Evolutionary conservation across 2,797 vertebrate genomes (phyloP).

Genomic region (Coendou prehensilis): DNA sequence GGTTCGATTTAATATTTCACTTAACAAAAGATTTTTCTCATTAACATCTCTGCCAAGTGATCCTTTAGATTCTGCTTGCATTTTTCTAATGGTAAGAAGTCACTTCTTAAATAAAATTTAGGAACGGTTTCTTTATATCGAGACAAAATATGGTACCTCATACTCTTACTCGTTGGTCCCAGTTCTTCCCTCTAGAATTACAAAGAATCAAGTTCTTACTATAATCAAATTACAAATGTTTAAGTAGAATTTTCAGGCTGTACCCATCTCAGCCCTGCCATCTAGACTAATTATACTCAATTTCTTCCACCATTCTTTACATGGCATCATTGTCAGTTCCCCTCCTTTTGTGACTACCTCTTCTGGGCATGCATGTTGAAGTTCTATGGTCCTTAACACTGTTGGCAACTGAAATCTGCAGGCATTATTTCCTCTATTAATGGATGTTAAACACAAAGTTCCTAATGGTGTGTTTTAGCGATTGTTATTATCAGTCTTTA

Average conservation of each 20-base stretch:
- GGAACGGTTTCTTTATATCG: neutral
- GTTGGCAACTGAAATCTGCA: neutral
- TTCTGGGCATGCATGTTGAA: neutral
- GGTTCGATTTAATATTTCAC: neutral
- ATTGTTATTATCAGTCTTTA: neutral
- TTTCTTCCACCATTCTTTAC: neutral
- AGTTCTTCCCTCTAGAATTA: neutral
- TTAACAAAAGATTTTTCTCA: neutral
- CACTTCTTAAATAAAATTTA: neutral
- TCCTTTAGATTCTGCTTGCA: neutral
- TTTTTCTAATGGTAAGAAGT: neutral
- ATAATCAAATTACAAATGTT: neutral
- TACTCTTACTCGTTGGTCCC: neutral
- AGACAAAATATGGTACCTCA: neutral
- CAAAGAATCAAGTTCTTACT: neutral
- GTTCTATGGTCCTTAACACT: neutral
- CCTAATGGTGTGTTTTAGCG: neutral
- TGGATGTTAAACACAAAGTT: neutral
- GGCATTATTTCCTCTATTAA: neutral
- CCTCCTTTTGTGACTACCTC: neutral
- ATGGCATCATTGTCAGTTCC: neutral
- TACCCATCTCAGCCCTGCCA: neutral
- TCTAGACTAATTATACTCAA: neutral
- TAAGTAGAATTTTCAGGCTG: neutral
- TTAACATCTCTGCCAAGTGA: neutral